A percentile compares a stretch with the other conserved stretches of the same genome.
These are phyloP conservation scores for Diadophis punctatus DNA, from an alignment of 2,113 vertebrate species.

Conservation along the genomic window DNA sequence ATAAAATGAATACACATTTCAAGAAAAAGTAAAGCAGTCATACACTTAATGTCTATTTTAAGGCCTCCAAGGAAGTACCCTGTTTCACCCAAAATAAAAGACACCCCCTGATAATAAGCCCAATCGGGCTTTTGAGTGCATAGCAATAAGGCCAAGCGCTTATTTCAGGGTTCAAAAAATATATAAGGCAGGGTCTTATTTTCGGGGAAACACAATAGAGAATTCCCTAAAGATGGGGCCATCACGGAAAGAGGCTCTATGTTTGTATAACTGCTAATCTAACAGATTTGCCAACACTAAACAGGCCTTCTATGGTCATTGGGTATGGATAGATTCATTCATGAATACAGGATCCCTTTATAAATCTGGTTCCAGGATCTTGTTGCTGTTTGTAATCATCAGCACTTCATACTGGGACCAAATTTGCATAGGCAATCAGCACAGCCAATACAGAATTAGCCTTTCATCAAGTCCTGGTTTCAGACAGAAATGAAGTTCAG, in stretches of 20 bases:
- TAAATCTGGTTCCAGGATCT: not conserved
- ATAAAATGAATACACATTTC: not conserved
- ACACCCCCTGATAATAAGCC: too few species aligned
- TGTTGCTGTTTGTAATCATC: not conserved
- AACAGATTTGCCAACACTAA: not conserved
- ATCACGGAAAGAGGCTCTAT: not conserved
- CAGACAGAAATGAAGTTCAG: not conserved
- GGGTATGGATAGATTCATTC: not conserved
- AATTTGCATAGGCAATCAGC: not conserved
- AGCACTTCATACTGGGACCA: not conserved
- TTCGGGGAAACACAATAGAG: too few species aligned
- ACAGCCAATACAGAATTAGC: not conserved
- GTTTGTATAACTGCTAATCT: not conserved
- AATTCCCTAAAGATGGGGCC: not conserved
- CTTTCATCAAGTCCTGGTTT: not conserved
- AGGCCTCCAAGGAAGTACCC: not conserved
- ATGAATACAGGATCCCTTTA: not conserved
- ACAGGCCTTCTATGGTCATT: not conserved
- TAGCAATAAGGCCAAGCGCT: too few species aligned
- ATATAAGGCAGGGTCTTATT: too few species aligned
- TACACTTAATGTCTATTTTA: not conserved
- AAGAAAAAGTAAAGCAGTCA: not conserved
- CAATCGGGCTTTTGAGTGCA: too few species aligned
- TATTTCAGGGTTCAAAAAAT: too few species aligned
- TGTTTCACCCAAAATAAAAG: too few species aligned